These are phyloP conservation scores for Galeopsomyia nigrocyanea DNA, from an alignment of 2,888 invertebrate genomes.

Conservation along the genomic window DNA sequence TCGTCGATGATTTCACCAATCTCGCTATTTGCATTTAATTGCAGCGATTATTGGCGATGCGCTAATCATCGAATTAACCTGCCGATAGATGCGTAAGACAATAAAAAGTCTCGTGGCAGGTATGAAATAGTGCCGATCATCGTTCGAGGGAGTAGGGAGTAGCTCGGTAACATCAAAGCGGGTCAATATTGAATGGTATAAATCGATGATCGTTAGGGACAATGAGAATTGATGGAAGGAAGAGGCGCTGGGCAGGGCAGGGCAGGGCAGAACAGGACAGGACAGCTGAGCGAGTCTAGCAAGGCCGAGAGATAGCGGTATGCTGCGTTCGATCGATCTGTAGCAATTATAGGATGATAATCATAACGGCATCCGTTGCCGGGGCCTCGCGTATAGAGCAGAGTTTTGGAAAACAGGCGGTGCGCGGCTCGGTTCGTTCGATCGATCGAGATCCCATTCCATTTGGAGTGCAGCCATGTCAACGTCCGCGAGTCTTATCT, in stretches of 20 bases:
- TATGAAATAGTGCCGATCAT: too few species aligned
- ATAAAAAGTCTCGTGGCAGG: too few species aligned
- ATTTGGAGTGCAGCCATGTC: too few species aligned
- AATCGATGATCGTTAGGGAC: slow-evolving; percentile 42
- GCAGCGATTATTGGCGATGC: too few species aligned
- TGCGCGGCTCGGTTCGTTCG: neutral
- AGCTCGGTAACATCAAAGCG: too few species aligned
- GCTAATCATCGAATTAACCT: too few species aligned
- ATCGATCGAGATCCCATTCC: too few species aligned
- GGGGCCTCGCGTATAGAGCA: neutral
- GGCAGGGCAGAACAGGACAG: slow-evolving; percentile 54
- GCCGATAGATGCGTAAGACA: too few species aligned
- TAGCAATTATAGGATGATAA: slow-evolving; percentile 9
- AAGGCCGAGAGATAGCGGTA: slow-evolving; percentile 51
- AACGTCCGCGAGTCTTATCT: too few species aligned
- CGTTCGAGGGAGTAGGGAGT: too few species aligned
- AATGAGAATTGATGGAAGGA: slow-evolving; percentile 22
- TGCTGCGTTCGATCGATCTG: slow-evolving; percentile 22
- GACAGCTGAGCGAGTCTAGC: slow-evolving; percentile 53
- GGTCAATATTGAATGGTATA: slow-evolving; percentile 6
- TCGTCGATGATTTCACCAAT: too few species aligned
- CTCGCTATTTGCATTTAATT: too few species aligned
- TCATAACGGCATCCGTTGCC: slow-evolving; percentile 14
- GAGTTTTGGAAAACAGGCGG: neutral
- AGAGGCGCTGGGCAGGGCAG: slow-evolving; percentile 52